phyloP scores from a whole-genome alignment of 2,888 invertebrate species.

The Brenthis daphne region DNA sequence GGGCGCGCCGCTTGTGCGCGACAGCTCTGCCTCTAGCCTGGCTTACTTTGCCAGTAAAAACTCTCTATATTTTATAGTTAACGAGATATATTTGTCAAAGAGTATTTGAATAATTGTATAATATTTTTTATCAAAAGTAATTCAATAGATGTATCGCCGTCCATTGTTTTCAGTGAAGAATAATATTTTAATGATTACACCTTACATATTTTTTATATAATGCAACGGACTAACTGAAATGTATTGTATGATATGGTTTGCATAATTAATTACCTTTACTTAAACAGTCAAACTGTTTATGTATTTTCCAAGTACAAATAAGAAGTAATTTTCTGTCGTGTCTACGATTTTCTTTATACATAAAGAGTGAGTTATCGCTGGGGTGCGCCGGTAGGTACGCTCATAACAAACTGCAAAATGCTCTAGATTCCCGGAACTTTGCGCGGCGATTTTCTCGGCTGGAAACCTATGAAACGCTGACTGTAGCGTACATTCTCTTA shows the following conservation, averaged over 20 bases:
- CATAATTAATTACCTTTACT: too few relatives aligned
- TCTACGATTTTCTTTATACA: constrained; percentile 60
- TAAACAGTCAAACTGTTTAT: too few relatives aligned
- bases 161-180: not conserved
- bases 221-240: too few relatives aligned
- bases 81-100: constrained; percentile 78
- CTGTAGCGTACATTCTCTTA: constrained; percentile 65
- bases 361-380: constrained; percentile 68
- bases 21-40: constrained; percentile 72
- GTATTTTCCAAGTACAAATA: constrained; percentile 24
- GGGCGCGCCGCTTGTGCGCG: constrained; percentile 71
- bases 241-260: too few relatives aligned
- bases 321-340: constrained; percentile 46
- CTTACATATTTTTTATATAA: too few relatives aligned
- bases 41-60: constrained; percentile 67
- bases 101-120: constrained; percentile 69
- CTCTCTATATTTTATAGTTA: constrained; percentile 77
- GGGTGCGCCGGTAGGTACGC: constrained; percentile 51
- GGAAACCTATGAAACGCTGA: constrained; percentile 78
- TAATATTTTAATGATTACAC: too few relatives aligned
- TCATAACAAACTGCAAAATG: constrained; percentile 77
- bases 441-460: constrained; percentile 55
- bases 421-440: constrained; percentile 76
- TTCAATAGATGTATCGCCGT: constrained; percentile 13
- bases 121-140: constrained; percentile 50